Evolutionary conservation across 2,113 vertebrate genomes (phyloP).

Genomic region (Entosphenus tridentatus): DNA sequence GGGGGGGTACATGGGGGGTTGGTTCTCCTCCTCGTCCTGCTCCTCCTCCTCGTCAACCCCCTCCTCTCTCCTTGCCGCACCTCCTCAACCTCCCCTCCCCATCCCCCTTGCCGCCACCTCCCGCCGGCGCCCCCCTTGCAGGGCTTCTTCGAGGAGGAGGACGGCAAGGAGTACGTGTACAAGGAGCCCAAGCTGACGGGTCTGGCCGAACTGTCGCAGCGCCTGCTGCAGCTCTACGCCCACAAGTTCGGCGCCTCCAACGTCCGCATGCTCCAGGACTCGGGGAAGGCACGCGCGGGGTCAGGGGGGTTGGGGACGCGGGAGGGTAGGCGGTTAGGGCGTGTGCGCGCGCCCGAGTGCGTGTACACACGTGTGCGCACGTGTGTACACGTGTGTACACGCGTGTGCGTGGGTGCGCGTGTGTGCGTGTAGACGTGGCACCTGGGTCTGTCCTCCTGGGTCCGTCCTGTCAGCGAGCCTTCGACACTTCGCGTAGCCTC

Average conservation of each 20-base stretch:
- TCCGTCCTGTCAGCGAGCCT: too few relatives aligned
- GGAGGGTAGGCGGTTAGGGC: neutral
- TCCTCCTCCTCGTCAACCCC: neutral
- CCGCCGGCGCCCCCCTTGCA: conserved; percentile 13
- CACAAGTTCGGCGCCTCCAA: conserved; percentile 96
- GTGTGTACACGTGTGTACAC: too few relatives aligned
- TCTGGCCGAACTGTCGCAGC: conserved; percentile 79
- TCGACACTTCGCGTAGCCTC: too few relatives aligned
- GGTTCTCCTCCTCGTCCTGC: neutral
- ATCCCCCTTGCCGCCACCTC: too few relatives aligned
- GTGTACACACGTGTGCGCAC: too few relatives aligned
- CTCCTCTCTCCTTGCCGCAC: neutral
- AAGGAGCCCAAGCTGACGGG: conserved; percentile 94
- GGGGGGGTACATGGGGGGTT: neutral
- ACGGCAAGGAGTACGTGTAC: conserved; percentile 96
- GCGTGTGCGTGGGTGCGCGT: too few relatives aligned
- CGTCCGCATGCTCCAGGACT: conserved; percentile 96
- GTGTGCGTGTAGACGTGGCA: too few relatives aligned
- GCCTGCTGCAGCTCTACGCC: conserved; percentile 84
- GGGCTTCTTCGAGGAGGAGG: conserved; percentile 97
- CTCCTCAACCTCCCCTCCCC: too few relatives aligned
- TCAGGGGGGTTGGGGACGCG: neutral
- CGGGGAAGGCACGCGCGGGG: conserved; percentile 41
- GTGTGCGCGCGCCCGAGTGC: too few relatives aligned
- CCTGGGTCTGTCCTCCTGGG: too few relatives aligned